Percentiles rank a stretch among this genome's conserved stretches.
Conservation (phyloP, 2,113 vertebrate species). For the Cynocephalus volans region DNA sequence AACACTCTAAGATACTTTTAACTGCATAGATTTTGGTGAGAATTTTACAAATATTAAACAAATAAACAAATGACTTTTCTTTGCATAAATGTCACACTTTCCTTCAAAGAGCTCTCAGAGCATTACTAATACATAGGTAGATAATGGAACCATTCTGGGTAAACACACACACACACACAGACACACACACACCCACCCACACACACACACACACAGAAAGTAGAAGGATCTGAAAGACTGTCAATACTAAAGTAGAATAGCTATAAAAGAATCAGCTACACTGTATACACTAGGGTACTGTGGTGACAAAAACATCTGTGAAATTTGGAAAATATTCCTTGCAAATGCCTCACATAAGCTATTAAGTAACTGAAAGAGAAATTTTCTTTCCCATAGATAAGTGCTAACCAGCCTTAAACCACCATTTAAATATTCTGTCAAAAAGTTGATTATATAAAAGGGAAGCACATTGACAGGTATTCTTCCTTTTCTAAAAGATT, state of each 20-base stretch:
- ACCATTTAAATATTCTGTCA: conserved; percentile 69
- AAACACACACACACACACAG: not conserved
- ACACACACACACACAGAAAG: not conserved
- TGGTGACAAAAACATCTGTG: conserved; percentile 25
- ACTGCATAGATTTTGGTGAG: not conserved
- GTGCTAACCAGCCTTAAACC: conserved; percentile 61
- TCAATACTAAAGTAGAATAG: not conserved
- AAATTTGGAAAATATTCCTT: conserved; percentile 51
- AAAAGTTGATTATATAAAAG: conserved; percentile 46
- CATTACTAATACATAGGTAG: conserved; percentile 51
- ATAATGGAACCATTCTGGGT: not conserved
- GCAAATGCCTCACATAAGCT: not conserved
- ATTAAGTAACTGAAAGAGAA: conserved; percentile 48
- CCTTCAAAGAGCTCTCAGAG: conserved; percentile 40
- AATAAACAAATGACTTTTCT: conserved; percentile 47
- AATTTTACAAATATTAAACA: not conserved
- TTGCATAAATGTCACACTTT: not conserved
- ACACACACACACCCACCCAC: not conserved
- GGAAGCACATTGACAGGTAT: not conserved
- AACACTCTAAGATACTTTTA: not conserved
- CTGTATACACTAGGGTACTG: not conserved
- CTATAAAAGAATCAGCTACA: not conserved
- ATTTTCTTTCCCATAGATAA: conserved; percentile 40
- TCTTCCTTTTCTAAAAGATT: conserved; percentile 50
- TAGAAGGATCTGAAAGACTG: not conserved